Evolutionary conservation across 1,140 invertebrate genomes (phyloP).

Genomic region (Sitophilus oryzae): DNA sequence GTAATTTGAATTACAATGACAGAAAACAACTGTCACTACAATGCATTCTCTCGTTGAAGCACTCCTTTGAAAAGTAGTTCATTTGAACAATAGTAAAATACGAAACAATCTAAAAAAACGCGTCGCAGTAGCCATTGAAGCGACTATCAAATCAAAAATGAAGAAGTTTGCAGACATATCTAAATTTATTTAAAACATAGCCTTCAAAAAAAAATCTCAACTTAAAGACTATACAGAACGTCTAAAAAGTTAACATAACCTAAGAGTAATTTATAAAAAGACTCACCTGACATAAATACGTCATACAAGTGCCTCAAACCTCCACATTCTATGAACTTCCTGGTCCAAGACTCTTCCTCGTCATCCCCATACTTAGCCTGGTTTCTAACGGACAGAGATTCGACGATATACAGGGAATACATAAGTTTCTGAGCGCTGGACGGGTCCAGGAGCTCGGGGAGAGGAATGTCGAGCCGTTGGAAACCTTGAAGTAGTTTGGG

Average conservation of each 20-base stretch:
- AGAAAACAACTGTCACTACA: too few relatives aligned
- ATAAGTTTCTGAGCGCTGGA: conserved; percentile 87
- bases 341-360: conserved; percentile 55
- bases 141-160: too few relatives aligned
- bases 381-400: conserved; percentile 50
- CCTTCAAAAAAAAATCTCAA: too few relatives aligned
- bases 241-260: conserved; percentile 18
- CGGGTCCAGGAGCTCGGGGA: conserved; percentile 74
- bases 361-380: conserved; percentile 27
- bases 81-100: too few relatives aligned
- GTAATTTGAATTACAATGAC: too few relatives aligned
- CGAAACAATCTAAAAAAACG: too few relatives aligned
- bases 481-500: conserved; percentile 79
- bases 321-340: conserved; percentile 77
- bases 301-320: conserved; percentile 83
- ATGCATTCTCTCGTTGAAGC: too few relatives aligned
- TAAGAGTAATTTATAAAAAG: background rate
- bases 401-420: conserved; percentile 91
- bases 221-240: too few relatives aligned
- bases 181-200: too few relatives aligned
- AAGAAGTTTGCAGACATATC: too few relatives aligned
- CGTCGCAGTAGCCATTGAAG: too few relatives aligned
- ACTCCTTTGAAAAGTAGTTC: too few relatives aligned
- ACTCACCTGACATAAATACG: conserved; percentile 80
- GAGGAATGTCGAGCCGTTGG: conserved; percentile 58